Conservation (phyloP, 2,113 vertebrate genomes). For the Manacus vitellinus region DNA sequence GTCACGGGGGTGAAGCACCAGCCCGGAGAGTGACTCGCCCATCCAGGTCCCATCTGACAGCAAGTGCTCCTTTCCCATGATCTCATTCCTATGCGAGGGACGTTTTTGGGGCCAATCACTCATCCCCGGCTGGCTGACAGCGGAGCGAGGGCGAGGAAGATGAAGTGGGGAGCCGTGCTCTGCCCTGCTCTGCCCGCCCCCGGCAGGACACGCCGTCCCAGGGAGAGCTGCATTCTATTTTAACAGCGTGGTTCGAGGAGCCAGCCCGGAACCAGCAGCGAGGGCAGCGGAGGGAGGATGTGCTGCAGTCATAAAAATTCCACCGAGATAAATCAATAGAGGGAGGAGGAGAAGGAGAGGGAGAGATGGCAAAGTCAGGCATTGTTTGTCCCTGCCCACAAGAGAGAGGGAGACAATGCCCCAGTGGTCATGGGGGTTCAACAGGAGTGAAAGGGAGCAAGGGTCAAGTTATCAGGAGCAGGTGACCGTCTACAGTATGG, state of each 20-base stretch:
- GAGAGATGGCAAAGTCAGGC: constrained; percentile 7
- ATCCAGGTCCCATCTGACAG: neutral
- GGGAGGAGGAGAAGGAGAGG: neutral
- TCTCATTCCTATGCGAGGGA: neutral
- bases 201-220: neutral
- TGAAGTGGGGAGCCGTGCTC: neutral
- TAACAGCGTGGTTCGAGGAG: neutral
- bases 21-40: rapidly evolving
- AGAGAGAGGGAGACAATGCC: neutral
- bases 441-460: neutral
- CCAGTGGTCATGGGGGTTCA: neutral
- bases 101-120: neutral
- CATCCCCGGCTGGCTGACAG: neutral
- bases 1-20: neutral
- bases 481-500: neutral
- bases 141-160: neutral
- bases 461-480: neutral
- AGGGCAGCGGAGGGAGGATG: constrained; percentile 1
- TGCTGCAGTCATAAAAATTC: constrained; percentile 54
- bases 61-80: neutral
- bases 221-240: neutral
- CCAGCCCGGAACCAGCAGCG: neutral
- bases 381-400: neutral
- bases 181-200: neutral
- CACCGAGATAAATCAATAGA: constrained; percentile 18